A percentile compares a stretch with the other conserved stretches of the same genome.
These are phyloP conservation scores for Elegia similella DNA, from an alignment of 2,888 invertebrate species.

Conservation along the genomic window DNA sequence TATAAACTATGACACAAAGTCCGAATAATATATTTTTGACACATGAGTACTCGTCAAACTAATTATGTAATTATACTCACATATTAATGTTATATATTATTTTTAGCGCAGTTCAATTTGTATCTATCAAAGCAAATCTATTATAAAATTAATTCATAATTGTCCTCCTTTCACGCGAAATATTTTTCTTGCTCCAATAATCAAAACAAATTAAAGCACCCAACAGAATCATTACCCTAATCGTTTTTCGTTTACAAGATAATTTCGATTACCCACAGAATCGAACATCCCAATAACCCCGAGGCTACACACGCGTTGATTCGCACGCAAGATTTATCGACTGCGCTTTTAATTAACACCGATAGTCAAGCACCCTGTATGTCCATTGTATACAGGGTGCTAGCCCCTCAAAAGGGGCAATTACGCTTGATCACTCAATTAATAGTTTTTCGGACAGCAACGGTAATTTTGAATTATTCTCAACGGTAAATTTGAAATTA, in stretches of 20 bases:
- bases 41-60: no score
- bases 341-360: constrained; percentile 55
- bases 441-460: constrained; percentile 10
- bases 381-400: constrained; percentile 4
- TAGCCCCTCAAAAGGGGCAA: constrained; percentile 26
- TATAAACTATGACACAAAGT: no score
- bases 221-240: constrained; percentile 3
- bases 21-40: no score
- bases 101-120: no score
- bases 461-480: constrained; percentile 2
- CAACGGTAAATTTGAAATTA: constrained; percentile 7
- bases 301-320: constrained; percentile 42
- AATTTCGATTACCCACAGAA: constrained; percentile 18
- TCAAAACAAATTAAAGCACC: background rate
- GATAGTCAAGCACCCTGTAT: constrained; percentile 39
- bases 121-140: no score
- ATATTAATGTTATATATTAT: no score
- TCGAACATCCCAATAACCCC: constrained; percentile 34
- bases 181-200: background rate
- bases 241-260: constrained; percentile 18
- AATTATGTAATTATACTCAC: no score
- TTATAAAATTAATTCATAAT: no score
- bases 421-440: constrained; percentile 23
- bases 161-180: background rate
- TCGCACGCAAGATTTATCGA: constrained; percentile 63